A percentile compares a stretch with the other conserved stretches of the same genome.
phyloP scores from a whole-genome alignment of 2,888 invertebrate species.

The Pristionchus maxplancki region DNA sequence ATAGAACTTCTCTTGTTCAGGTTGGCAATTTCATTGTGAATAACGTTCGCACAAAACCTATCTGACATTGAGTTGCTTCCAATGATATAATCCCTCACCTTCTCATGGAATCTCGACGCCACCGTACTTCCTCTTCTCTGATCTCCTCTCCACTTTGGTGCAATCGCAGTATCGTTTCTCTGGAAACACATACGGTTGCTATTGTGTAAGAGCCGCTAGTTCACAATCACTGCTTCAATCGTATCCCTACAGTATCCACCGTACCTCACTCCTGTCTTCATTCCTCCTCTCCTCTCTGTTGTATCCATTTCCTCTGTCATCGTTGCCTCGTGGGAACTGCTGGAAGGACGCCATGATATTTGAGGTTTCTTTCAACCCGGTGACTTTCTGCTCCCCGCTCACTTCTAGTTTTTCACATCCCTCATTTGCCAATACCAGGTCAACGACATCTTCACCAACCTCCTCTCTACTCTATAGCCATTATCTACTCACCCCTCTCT shows the following conservation, averaged over 20 bases:
- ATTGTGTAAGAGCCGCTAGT: not conserved
- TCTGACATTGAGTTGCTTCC: no score
- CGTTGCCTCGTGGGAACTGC: not conserved
- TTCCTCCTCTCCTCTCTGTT: slow-evolving; percentile 32
- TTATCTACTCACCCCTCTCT: not conserved
- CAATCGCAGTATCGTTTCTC: not conserved
- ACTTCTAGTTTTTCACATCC: not conserved
- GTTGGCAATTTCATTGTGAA: no score
- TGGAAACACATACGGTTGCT: not conserved
- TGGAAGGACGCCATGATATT: no score
- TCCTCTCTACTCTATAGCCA: not conserved
- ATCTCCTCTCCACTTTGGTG: not conserved
- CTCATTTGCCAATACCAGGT: not conserved
- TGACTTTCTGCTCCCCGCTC: not conserved
- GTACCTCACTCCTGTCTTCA: not conserved
- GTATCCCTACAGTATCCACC: not conserved
- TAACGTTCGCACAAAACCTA: no score
- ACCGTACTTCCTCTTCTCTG: not conserved
- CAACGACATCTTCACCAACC: not conserved
- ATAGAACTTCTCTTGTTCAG: no score
- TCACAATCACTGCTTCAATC: not conserved
- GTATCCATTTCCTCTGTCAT: slow-evolving; percentile 22
- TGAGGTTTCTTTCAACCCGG: not conserved
- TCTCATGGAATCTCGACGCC: not conserved
- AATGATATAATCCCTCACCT: no score